Conservation (phyloP, 2,888 invertebrate species). For the Electrophaes corylata region DNA sequence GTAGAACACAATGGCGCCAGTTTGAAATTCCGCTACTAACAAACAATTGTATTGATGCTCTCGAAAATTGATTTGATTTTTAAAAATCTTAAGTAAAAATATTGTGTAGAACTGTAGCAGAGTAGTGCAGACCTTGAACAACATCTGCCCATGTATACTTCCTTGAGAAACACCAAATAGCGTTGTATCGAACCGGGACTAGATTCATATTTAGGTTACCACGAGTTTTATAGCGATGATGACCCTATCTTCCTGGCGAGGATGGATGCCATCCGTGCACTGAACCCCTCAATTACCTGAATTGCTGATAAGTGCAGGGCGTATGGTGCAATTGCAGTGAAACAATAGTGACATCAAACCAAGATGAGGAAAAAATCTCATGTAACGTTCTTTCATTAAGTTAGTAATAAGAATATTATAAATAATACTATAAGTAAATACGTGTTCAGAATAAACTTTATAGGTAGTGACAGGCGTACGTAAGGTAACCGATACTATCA, state of each 20-base stretch:
- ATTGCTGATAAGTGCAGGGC: constrained; percentile 42
- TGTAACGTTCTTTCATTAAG: constrained; percentile 11
- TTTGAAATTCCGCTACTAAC: neutral
- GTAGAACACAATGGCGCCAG: neutral
- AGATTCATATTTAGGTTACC: constrained; percentile 6
- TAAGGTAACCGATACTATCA: too few species aligned
- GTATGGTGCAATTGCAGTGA: constrained; percentile 27
- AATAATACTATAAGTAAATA: neutral
- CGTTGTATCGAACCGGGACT: neutral
- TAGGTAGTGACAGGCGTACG: neutral
- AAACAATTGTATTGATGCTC: neutral
- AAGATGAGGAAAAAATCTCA: constrained; percentile 24
- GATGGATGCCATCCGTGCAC: constrained; percentile 51
- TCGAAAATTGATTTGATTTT: neutral
- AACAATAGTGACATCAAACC: constrained; percentile 17
- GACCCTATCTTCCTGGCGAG: constrained; percentile 38
- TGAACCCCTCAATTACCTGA: constrained; percentile 56
- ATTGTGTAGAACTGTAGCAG: neutral
- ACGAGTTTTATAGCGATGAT: constrained; percentile 18
- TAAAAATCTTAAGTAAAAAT: neutral
- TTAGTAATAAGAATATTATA: constrained; percentile 4
- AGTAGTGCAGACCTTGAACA: neutral
- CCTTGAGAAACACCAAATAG: neutral
- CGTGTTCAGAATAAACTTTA: constrained; percentile 1
- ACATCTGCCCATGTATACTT: neutral